These are phyloP conservation scores for Anguilla marmorata DNA, from an alignment of 2,797 vertebrate species.

Conservation along the genomic window DNA sequence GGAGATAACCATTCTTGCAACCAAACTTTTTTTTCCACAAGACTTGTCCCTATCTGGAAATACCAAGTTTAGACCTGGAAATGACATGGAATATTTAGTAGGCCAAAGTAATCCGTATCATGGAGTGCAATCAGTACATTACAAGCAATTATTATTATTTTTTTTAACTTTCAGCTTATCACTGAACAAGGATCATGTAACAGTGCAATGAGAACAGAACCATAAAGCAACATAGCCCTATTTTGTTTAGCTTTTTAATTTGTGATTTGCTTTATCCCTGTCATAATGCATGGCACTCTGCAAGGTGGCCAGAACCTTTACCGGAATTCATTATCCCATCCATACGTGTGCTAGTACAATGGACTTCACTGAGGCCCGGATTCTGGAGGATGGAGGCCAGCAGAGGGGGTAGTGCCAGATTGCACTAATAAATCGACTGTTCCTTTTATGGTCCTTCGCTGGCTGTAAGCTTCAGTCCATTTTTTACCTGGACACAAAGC, in stretches of 20 bases:
- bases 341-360: slow-evolving; percentile 13
- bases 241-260: neutral
- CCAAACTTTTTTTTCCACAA: no score
- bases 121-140: neutral
- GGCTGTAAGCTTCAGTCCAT: neutral
- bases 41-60: no score
- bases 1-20: no score
- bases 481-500: neutral
- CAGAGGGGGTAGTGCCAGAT: neutral
- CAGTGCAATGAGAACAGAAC: neutral
- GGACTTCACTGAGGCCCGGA: neutral
- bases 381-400: neutral
- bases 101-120: neutral
- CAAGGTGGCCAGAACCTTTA: neutral
- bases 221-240: neutral
- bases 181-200: neutral
- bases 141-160: neutral
- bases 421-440: neutral
- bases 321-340: neutral
- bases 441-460: neutral
- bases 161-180: neutral
- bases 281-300: neutral
- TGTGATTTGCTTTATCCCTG: neutral
- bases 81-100: no score
- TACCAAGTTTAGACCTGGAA: no score